Base-by-base conservation (phyloP, 2,888 invertebrate species). In the Apodemia mormo region DNA sequence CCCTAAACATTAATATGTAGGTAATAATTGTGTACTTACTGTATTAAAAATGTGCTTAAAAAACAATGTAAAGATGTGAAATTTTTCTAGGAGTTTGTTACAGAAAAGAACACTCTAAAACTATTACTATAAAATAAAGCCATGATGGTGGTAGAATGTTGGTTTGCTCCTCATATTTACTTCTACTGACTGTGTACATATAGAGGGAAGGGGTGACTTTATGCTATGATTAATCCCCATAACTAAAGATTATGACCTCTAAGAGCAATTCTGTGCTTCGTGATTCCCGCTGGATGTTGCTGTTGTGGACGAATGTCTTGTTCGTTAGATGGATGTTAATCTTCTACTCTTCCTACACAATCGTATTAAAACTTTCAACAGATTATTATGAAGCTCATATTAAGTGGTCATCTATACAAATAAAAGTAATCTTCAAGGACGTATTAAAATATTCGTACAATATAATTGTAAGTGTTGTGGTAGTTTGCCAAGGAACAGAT, bases 21-120 rank as follows among this genome's bases (percentile, higher is more conserved):
- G 2, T 54, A 52, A 65, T 37, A 12, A 58, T 30, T 58, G 58
- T 58, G 58, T 58, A 58, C 58, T 58, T 58, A 10, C 12, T 58
- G 8, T 30, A 29, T 9, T 56, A 56, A 29, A 2, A 29, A 6
- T 56, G 22, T 56, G 14, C 10, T 58, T 58, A 58, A 30, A 10
- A 30, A 29, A 29, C 30, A 58, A 58, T 58, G 9, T 58, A 30
- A 58, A 58, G 12, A 58, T 30, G 58, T 30, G 29, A 58, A 58
- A 22, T 56, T 58, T 58, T 58, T 29, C 30, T 58, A 29, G 58
- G 30, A 58, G 58, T 58, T 58, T 58, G 58, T 58, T 58, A 33
- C 58, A 58, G 58, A 58, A 58, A 58, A 58, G 30, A 30, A 58
- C 58, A 33, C 12, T 30, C 12, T 30, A 14, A 58, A 58, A 30